Conservation (phyloP, 2,113 vertebrate species). For the Equus quagga region DNA sequence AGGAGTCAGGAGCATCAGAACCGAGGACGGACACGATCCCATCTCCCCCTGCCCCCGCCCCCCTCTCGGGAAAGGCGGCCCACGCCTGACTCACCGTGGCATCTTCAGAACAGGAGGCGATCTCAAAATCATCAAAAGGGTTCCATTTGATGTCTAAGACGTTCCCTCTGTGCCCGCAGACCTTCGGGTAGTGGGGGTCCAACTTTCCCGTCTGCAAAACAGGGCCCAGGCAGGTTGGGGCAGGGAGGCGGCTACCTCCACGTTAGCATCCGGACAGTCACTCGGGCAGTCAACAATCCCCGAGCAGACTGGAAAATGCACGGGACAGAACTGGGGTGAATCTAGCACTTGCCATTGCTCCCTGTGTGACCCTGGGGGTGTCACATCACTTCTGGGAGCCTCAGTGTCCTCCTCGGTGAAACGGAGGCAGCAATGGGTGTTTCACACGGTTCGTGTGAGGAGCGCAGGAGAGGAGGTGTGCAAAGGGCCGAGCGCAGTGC, state of each 20-base stretch:
- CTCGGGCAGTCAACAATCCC: not conserved
- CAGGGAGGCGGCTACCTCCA: not conserved
- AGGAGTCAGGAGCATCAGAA: not conserved
- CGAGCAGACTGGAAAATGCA: not conserved
- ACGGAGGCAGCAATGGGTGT: not conserved
- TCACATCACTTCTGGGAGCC: not conserved
- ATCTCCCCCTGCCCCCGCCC: not conserved
- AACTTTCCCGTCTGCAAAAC: conserved; percentile 94
- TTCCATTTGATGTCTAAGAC: conserved; percentile 97
- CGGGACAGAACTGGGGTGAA: not conserved
- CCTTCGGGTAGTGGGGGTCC: conserved; percentile 92
- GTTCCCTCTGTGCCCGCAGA: conserved; percentile 94
- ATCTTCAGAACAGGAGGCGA: conserved; percentile 96
- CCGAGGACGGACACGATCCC: rapidly evolving
- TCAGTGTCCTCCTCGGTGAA: not conserved
- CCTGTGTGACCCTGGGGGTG: not conserved
- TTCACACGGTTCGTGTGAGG: not conserved
- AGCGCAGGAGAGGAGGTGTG: rapidly evolving
- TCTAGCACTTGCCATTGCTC: not conserved
- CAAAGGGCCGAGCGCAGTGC: not conserved
- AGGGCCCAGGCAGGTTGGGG: conserved; percentile 25
- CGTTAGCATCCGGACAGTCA: not conserved
- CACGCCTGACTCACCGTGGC: conserved; percentile 87
- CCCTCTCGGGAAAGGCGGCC: not conserved
- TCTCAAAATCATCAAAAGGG: conserved; percentile 95